Conservation (phyloP, 2,888 invertebrate species). For the Pristionchus mayeri region DNA sequence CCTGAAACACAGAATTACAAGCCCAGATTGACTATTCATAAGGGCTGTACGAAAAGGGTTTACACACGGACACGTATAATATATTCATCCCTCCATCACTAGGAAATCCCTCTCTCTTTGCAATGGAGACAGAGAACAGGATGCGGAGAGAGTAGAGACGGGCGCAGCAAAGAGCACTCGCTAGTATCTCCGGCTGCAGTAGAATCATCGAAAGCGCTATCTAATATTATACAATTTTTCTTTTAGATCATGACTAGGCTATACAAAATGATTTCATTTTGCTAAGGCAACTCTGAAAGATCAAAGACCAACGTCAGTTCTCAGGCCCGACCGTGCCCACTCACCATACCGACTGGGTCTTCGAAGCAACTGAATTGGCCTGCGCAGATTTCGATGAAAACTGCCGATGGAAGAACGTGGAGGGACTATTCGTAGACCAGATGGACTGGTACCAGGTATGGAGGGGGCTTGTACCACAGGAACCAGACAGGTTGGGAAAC, state of each 20-base stretch:
- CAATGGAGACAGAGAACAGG: no score
- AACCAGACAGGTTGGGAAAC: not conserved
- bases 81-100: no score
- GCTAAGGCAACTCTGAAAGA: not conserved
- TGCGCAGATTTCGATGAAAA: slow-evolving; percentile 72
- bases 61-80: no score
- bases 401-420: slow-evolving; percentile 74
- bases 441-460: slow-evolving; percentile 70
- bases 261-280: not conserved
- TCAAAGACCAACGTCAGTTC: not conserved
- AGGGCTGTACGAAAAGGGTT: no score
- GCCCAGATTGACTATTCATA: no score
- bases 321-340: slow-evolving; percentile 4
- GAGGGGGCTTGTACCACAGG: not conserved
- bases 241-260: not conserved
- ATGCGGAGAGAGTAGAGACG: no score
- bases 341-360: slow-evolving; percentile 29
- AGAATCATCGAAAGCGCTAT: no score
- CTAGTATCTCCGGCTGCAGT: no score
- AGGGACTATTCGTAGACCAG: slow-evolving; percentile 73
- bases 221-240: no score
- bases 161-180: no score
- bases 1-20: no score
- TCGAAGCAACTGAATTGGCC: slow-evolving; percentile 56
- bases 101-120: no score